Percentiles rank a stretch among this genome's conserved stretches.
These are phyloP conservation scores for Dermatophagoides farinae DNA, from an alignment of 1,140 invertebrate genomes.

Conservation along the genomic window DNA sequence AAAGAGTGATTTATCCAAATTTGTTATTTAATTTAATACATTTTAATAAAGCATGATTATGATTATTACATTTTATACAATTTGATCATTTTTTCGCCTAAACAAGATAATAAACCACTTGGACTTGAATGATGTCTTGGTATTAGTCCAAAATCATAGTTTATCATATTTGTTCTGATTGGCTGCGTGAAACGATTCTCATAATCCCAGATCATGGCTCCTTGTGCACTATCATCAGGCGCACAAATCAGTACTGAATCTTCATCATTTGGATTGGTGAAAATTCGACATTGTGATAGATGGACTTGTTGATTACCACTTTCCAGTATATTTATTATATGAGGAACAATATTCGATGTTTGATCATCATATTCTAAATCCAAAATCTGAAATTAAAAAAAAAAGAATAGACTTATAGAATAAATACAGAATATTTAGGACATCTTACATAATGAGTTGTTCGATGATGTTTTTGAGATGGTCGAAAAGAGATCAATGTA, in stretches of 20 bases:
- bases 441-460: slow-evolving; percentile 16
- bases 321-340: slow-evolving; percentile 36
- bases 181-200: not conserved
- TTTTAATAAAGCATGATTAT: too few relatives aligned
- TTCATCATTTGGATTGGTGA: slow-evolving; percentile 26
- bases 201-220: slow-evolving; percentile 11
- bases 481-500: slow-evolving; percentile 28
- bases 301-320: slow-evolving; percentile 39
- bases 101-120: not conserved
- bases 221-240: slow-evolving; percentile 23
- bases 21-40: too few relatives aligned
- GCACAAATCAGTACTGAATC: slow-evolving; percentile 17
- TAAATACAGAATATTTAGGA: not conserved
- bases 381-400: slow-evolving; percentile 17
- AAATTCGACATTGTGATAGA: slow-evolving; percentile 37
- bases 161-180: not conserved
- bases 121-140: not conserved
- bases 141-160: not conserved
- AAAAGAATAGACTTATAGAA: slow-evolving; percentile 19
- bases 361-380: not conserved
- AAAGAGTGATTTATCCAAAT: too few relatives aligned
- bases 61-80: not conserved
- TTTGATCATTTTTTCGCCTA: not conserved
- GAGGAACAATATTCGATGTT: slow-evolving; percentile 19
- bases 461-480: slow-evolving; percentile 17